Evolutionary conservation across 2,888 invertebrate genomes (phyloP).

Genomic region (Linyphia triangularis): DNA sequence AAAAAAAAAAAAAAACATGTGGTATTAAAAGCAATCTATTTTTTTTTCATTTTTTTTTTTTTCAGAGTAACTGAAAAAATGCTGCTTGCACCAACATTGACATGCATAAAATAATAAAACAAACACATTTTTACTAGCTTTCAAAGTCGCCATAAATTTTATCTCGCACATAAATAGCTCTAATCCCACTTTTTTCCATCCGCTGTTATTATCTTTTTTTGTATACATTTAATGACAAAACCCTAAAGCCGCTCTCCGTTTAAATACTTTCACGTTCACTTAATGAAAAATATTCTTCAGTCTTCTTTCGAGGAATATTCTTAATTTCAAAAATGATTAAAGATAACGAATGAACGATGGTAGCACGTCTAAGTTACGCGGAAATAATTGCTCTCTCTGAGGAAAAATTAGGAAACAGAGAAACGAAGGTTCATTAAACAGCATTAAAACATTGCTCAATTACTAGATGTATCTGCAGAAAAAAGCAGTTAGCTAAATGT

Average conservation of each 20-base stretch:
- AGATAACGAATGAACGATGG: constrained; percentile 5
- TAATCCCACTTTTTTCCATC: not conserved
- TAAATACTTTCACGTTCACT: not conserved
- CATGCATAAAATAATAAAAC: too few species aligned
- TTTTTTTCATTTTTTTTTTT: too few species aligned
- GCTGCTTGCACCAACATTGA: too few species aligned
- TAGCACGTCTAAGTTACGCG: not conserved
- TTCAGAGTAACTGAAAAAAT: too few species aligned
- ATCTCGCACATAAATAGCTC: not conserved
- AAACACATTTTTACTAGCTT: not conserved
- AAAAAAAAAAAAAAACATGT: too few species aligned
- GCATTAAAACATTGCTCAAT: constrained; percentile 68
- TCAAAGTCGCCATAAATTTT: not conserved
- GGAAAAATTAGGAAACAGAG: constrained; percentile 37
- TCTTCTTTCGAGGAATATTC: not conserved
- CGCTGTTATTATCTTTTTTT: not conserved
- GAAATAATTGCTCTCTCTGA: constrained; percentile 57
- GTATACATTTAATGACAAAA: not conserved
- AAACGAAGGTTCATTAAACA: constrained; percentile 69
- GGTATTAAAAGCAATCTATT: too few species aligned
- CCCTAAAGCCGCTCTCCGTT: not conserved
- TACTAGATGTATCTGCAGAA: constrained; percentile 32
- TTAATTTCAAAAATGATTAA: constrained; percentile 10
- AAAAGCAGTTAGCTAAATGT: constrained; percentile 55
- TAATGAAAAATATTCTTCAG: not conserved